Percentiles rank a stretch among this genome's conserved stretches.
Evolutionary conservation across 2,113 vertebrate genomes (phyloP).

Genomic region (Trematomus loennbergii): DNA sequence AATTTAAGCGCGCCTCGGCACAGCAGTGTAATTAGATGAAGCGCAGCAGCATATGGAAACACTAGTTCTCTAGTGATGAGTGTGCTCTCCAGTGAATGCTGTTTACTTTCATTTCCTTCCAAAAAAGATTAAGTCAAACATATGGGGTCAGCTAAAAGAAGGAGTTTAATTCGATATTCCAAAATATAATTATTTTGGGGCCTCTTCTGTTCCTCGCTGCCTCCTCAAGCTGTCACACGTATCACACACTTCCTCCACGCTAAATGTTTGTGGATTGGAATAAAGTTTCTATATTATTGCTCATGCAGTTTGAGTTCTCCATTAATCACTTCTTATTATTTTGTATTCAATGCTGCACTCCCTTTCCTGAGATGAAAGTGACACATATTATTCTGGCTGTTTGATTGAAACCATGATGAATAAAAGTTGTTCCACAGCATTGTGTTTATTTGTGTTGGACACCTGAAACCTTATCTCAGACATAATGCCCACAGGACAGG

Average conservation of each 20-base stretch:
- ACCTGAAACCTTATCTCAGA: slow-evolving; percentile 14
- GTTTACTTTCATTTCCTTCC: slow-evolving; percentile 56
- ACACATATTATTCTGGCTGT: slow-evolving; percentile 39
- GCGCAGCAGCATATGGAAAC: slow-evolving; percentile 37
- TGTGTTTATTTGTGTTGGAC: slow-evolving; percentile 56
- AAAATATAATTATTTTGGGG: slow-evolving; percentile 43
- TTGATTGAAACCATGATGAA: slow-evolving; percentile 29
- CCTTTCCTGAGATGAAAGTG: neutral
- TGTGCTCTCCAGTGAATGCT: slow-evolving; percentile 41
- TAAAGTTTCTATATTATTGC: neutral
- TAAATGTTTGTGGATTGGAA: slow-evolving; percentile 11
- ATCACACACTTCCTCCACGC: neutral
- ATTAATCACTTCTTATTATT: neutral
- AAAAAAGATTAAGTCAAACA: slow-evolving; percentile 59
- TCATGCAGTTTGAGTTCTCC: neutral
- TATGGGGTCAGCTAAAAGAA: slow-evolving; percentile 56
- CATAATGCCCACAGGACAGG: slow-evolving; percentile 22
- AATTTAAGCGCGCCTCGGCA: slow-evolving; percentile 33
- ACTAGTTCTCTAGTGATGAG: slow-evolving; percentile 26
- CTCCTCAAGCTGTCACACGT: neutral
- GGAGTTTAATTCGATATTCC: slow-evolving; percentile 55
- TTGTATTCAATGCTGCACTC: neutral
- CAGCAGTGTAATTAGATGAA: slow-evolving; percentile 50
- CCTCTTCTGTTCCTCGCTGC: neutral
- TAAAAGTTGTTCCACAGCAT: slow-evolving; percentile 32